Evolutionary conservation across 2,888 invertebrate genomes (phyloP), one percentile per base, ranked within the genome.

Genomic region (Craniophora ligustri): DNA sequence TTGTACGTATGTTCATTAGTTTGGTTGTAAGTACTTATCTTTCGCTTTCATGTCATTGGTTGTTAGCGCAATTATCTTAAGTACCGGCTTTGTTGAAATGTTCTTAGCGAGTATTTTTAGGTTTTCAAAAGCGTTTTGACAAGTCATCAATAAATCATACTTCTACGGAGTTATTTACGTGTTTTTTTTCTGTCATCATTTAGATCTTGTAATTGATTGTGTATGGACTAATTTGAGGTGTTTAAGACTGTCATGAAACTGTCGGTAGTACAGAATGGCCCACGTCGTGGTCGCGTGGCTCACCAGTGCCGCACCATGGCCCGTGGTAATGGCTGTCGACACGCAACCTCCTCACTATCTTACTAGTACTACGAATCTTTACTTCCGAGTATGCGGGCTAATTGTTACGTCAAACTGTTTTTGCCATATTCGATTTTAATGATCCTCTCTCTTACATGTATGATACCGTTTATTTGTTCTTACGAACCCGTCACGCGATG

Each of bases 361-460:
- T 63, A 68, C 73, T 66, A 63, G 58, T 67, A 70, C 60, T 63
- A 66, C 50, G 53, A 74, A 60, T 65, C 55, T 65, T 58, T 26
- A 66, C 64, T 67, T 72, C 67, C 57, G 60, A 70, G 72, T 58
- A 75, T 14, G 40, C 61, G 50, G 35, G 50, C 63, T 77, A 75
- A 77, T 79, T 63, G 76, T 79, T 78, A 75, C 79, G 69, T 78
- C 73, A 76, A 78, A 67, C 67, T 32, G 38, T 63, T 67, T 67
- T 74, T 76, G 64, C 47, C 34, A 19, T 40, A 40, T 61, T 53
- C 56, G 47, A 62, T 59, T 48, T 56, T 69, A 71, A 71, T 58
- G 49, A 69, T 48, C 55, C 38, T 61, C 70, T 66, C 67, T 58
- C 35, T 58, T 62, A 70, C 62, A 66, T 26, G 13, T 57, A 56